A percentile compares a stretch with the other conserved stretches of the same genome.
Conservation (phyloP, 2,797 vertebrate genomes). For the Acrocephalus scirpaceus region DNA sequence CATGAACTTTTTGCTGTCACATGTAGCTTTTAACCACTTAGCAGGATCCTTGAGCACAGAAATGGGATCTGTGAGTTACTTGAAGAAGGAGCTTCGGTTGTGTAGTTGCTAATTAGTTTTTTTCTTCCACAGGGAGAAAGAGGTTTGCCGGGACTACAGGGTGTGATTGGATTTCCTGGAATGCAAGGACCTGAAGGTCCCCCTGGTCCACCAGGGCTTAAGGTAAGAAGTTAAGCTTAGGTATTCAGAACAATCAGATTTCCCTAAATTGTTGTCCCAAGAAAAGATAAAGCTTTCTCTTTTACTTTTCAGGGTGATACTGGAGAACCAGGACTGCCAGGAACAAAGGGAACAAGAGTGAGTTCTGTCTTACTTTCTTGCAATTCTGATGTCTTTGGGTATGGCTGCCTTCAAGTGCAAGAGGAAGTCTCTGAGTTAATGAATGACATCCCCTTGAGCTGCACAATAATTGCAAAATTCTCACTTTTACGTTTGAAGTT, state of each 20-base stretch:
- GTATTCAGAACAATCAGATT: background rate
- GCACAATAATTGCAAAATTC: background rate
- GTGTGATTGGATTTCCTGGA: slow-evolving; percentile 95
- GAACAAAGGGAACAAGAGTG: slow-evolving; percentile 93
- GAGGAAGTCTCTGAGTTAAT: background rate
- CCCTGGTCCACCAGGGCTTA: slow-evolving; percentile 85
- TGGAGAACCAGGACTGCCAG: slow-evolving; percentile 86
- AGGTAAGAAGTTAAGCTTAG: slow-evolving; percentile 77
- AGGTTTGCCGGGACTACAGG: slow-evolving; percentile 90
- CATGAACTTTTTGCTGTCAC: background rate
- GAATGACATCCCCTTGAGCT: background rate
- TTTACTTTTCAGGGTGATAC: slow-evolving; percentile 83
- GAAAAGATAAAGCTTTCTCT: background rate
- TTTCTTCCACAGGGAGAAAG: slow-evolving; percentile 85
- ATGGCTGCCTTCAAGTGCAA: background rate
- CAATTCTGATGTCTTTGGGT: background rate
- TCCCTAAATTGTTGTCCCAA: background rate
- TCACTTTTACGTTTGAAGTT: background rate
- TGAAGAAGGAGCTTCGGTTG: background rate
- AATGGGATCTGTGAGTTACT: background rate
- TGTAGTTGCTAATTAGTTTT: background rate
- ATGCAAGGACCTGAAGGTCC: slow-evolving; percentile 94
- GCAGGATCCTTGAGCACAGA: background rate
- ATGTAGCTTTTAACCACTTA: background rate
- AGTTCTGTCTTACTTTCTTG: slow-evolving; percentile 66